Base-by-base conservation (phyloP, 2,113 vertebrate genomes). In the Hemiprocne comata region DNA sequence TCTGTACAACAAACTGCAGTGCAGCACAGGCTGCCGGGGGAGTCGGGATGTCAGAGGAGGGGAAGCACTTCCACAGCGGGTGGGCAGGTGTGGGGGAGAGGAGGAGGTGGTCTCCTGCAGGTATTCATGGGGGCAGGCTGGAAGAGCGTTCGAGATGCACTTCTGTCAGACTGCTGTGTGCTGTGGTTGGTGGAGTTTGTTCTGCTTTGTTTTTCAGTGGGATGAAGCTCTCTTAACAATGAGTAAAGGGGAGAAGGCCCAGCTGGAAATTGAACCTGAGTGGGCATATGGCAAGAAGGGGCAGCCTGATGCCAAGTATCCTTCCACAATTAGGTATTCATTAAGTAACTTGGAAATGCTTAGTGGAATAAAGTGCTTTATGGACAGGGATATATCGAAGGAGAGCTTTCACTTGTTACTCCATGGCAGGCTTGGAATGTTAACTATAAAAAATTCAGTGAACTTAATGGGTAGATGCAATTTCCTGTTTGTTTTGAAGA, bases 251-350 rank as follows among this genome's bases (percentile, higher is more conserved):
- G 99, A 99, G 95, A 99, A 99, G 5, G 99, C 99, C 17, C 98
- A 98, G n/a, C 76, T 99, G 94, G 99, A 99, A 95, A 99, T 99
- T 6, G 99, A 99, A 91, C 96, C 99, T 1, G 99, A 99, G 95
- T 99, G 99, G 99, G 99, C 98, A 2, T 99, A 99, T 1, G 99
- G 99, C 44, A 99, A 97, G 97, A 99, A 99, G 91, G 99, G 99
- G 16, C 96, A 99, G 81, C 99, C 99, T 0, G 99, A 99, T 4
- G 98, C 98, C 31, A 99, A 99, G 99, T 99, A 99, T 99, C 99
- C 99, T 99, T 99, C 95, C 17, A 1, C 11, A 16, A 0, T 18
- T 5, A 0, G 2, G 23, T 4, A 2, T 44, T 36, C 53, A 0
- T 9, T 17, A 3, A 24, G 48, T 7, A 16, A 0, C 40, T 17